These are phyloP conservation scores for Callinectes sapidus DNA, from an alignment of 2,888 invertebrate genomes.

Conservation along the genomic window DNA sequence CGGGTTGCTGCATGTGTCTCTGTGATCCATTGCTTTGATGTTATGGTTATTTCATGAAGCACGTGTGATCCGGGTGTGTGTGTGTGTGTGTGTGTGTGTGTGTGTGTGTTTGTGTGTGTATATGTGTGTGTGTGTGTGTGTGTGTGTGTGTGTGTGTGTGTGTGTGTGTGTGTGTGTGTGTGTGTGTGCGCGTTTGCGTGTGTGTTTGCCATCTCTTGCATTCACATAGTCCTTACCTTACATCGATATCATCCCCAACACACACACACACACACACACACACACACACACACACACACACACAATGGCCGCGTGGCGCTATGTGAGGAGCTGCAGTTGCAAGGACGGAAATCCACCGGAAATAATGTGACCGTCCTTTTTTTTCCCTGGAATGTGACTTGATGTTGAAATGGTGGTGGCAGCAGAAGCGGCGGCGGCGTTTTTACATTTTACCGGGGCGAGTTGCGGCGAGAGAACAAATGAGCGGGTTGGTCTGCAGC, in stretches of 20 bases:
- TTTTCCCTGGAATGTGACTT: conserved; percentile 25
- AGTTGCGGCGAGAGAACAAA: not conserved
- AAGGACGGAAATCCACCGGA: not conserved
- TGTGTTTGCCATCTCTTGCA: not conserved
- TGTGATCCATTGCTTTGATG: not conserved
- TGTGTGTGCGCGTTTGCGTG: too few species aligned
- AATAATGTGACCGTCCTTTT: not conserved
- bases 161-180: too few species aligned
- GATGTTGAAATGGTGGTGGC: not conserved
- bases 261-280: conserved; percentile 38
- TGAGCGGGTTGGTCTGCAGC: not conserved
- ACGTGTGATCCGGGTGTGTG: too few species aligned
- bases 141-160: too few species aligned
- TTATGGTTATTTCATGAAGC: not conserved
- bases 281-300: conserved; percentile 43
- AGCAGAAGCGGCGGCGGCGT: not conserved
- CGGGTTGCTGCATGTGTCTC: not conserved
- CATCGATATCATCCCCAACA: not conserved
- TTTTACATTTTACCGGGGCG: not conserved
- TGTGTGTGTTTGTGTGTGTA: too few species aligned
- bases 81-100: too few species aligned
- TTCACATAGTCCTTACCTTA: not conserved
- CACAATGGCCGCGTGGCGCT: not conserved
- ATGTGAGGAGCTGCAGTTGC: not conserved
- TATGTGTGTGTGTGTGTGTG: too few species aligned